Evolutionary conservation across 2,797 vertebrate genomes (phyloP).

Genomic region (Anguilla pacifica): DNA sequence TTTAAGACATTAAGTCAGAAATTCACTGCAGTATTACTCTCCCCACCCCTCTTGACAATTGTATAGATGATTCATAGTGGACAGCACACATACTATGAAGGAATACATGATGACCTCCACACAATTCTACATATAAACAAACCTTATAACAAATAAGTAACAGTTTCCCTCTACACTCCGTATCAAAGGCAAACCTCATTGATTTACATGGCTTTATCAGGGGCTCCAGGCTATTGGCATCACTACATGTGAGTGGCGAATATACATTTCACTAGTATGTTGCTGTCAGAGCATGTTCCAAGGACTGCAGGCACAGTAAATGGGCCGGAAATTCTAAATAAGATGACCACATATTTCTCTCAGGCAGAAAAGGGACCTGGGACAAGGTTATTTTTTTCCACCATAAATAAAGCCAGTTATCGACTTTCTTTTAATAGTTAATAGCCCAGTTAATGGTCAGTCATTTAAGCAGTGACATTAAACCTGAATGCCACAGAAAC

Average conservation of each 20-base stretch:
- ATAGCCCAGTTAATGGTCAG: background rate
- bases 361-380: background rate
- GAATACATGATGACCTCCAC: background rate
- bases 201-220: background rate
- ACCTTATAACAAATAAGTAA: background rate
- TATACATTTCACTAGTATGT: background rate
- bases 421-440: background rate
- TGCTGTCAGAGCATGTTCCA: background rate
- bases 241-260: background rate
- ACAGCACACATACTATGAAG: background rate
- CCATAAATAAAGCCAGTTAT: background rate
- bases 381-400: background rate
- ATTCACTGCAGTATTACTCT: background rate
- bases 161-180: background rate
- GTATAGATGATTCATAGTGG: background rate
- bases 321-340: background rate
- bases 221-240: background rate
- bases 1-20: background rate
- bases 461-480: background rate
- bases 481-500: background rate
- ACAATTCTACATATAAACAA: background rate
- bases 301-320: background rate
- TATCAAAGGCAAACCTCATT: background rate
- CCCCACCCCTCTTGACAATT: background rate
- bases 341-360: background rate